Evolutionary conservation across 2,113 vertebrate genomes (phyloP).

Genomic region (Odobenus rosmarus): DNA sequence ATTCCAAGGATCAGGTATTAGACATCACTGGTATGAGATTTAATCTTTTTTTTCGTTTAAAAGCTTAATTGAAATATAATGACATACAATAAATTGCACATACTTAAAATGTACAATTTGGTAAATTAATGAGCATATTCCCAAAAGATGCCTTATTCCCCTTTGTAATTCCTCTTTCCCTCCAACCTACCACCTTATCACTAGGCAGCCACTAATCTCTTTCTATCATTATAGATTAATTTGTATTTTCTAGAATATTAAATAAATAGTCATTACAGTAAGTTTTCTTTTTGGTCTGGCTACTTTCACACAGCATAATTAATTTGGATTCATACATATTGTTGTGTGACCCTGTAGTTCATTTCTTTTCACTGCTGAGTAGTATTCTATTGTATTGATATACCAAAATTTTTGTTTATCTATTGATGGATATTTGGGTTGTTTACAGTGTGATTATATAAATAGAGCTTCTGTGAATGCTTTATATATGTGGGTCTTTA

Average conservation of each 20-base stretch:
- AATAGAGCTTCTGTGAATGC: not conserved
- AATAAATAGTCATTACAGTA: not conserved
- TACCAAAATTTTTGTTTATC: not conserved
- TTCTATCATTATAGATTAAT: not conserved
- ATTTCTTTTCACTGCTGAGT: not conserved
- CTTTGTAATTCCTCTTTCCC: not conserved
- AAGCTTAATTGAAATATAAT: not conserved
- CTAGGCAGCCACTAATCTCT: not conserved
- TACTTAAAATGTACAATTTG: not conserved
- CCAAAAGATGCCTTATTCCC: not conserved
- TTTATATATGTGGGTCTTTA: not conserved
- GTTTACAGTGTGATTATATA: not conserved
- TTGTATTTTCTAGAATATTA: conserved; percentile 4
- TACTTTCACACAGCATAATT: not conserved
- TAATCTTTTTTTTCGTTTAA: conserved; percentile 27
- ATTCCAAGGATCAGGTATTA: not conserved
- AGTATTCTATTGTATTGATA: not conserved
- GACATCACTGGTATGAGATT: not conserved
- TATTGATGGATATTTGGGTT: not conserved
- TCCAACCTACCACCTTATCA: not conserved
- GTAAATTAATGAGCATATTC: not conserved
- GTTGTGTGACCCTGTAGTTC: not conserved
- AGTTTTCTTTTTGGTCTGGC: not conserved
- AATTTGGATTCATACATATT: not conserved
- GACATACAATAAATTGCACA: not conserved